phyloP scores from a whole-genome alignment of 2,888 invertebrate genomes.

The Nomada ferruginata region DNA sequence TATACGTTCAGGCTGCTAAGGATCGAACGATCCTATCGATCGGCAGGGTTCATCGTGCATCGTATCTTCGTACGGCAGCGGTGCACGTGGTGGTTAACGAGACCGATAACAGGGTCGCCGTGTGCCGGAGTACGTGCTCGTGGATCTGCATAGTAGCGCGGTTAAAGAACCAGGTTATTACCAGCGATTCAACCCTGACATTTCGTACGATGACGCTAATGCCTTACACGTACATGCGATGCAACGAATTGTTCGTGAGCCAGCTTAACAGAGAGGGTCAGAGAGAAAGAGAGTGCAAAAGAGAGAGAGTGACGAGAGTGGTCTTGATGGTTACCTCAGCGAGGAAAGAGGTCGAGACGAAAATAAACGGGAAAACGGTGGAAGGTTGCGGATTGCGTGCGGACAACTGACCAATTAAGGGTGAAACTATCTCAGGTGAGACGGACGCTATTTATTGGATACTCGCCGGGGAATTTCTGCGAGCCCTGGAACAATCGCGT shows the following conservation, averaged over 20 bases:
- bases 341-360: conserved; percentile 35
- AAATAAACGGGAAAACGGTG: conserved; percentile 49
- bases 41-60: conserved; percentile 28
- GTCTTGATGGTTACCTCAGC: conserved; percentile 1
- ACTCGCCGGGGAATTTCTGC: background rate
- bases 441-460: background rate
- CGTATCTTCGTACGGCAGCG: conserved; percentile 1
- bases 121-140: conserved; percentile 39
- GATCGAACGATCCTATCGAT: conserved; percentile 10
- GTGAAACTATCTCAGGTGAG: conserved; percentile 5
- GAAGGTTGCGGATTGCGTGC: conserved; percentile 41
- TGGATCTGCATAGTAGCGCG: conserved; percentile 62
- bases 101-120: conserved; percentile 54
- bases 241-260: conserved; percentile 3
- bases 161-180: conserved; percentile 75
- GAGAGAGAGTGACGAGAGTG: background rate
- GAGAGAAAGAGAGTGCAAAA: too few relatives aligned
- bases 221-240: conserved; percentile 35
- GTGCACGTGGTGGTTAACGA: conserved; percentile 47
- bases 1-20: too few relatives aligned
- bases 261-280: background rate
- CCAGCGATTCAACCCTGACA: conserved; percentile 78
- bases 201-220: conserved; percentile 75
- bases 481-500: background rate
- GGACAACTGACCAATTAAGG: conserved; percentile 35